A percentile compares a stretch with the other conserved stretches of the same genome.
Evolutionary conservation across 2,113 vertebrate species (phyloP).

Genomic region (Sminthopsis crassicaudata): DNA sequence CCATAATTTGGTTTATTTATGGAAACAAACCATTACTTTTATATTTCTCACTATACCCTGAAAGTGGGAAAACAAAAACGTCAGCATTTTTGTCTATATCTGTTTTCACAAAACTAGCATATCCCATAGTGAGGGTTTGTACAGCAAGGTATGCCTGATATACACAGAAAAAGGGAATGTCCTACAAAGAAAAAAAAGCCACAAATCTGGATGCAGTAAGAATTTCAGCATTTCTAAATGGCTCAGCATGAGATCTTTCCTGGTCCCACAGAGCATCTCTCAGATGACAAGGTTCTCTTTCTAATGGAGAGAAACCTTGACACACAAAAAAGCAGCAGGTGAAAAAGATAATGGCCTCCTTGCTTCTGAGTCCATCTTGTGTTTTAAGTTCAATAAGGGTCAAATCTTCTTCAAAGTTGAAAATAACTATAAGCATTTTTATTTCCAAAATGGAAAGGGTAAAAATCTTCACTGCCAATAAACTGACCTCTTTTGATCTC

Average conservation of each 20-base stretch:
- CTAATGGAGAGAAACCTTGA: conserved; percentile 56
- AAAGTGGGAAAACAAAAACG: conserved; percentile 14
- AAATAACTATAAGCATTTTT: conserved; percentile 52
- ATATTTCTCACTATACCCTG: conserved; percentile 54
- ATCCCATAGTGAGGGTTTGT: not conserved
- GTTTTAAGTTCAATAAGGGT: conserved; percentile 5
- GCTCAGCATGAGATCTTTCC: conserved; percentile 47
- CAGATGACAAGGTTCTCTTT: conserved; percentile 53
- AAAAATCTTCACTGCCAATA: not conserved
- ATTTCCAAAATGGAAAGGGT: conserved; percentile 21
- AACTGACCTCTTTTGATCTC: not conserved
- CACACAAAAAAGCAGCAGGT: conserved; percentile 44
- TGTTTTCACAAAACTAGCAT: not conserved
- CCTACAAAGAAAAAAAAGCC: conserved; percentile 44
- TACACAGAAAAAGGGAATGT: conserved; percentile 51
- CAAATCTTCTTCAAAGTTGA: conserved; percentile 47
- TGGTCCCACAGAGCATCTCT: conserved; percentile 38
- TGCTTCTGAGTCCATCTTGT: not conserved
- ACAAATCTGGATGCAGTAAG: conserved; percentile 19
- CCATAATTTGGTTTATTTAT: conserved; percentile 32
- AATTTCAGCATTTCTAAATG: conserved; percentile 56
- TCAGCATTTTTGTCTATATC: not conserved
- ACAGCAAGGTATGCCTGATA: conserved; percentile 44
- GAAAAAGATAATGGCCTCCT: conserved; percentile 23
- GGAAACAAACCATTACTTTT: not conserved